Conservation (phyloP, 2,797 vertebrate species). For the Megaceryle alcyon region DNA sequence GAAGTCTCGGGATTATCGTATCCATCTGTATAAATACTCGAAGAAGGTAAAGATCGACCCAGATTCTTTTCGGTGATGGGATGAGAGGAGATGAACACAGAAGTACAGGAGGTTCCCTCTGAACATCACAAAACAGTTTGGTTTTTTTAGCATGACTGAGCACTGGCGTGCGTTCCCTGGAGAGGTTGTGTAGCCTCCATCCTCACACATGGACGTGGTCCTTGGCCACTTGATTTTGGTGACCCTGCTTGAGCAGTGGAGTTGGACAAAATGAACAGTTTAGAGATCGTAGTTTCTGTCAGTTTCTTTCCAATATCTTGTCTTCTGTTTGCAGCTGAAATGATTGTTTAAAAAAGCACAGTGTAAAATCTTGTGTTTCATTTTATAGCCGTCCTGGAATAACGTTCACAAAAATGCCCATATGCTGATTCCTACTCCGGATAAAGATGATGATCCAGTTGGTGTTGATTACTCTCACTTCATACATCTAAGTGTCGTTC, state of each 20-base stretch:
- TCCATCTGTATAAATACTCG: not conserved
- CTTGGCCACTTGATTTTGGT: not conserved
- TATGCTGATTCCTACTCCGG: constrained; percentile 86
- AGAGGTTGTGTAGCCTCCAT: not conserved
- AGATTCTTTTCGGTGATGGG: not conserved
- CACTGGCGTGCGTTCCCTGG: not conserved
- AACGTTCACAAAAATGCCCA: constrained; percentile 78
- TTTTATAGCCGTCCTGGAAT: constrained; percentile 75
- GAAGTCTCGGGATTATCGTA: not conserved
- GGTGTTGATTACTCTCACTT: not conserved
- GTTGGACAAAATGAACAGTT: not conserved
- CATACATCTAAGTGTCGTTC: constrained; percentile 62
- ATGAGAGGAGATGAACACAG: not conserved
- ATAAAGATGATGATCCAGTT: constrained; percentile 80
- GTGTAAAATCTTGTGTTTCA: not conserved
- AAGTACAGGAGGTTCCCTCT: not conserved
- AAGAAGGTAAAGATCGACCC: not conserved
- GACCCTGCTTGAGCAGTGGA: not conserved
- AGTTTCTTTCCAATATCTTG: not conserved
- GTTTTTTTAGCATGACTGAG: not conserved
- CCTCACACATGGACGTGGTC: not conserved
- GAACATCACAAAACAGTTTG: not conserved
- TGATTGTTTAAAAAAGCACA: not conserved
- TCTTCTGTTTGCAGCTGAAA: not conserved
- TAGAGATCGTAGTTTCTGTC: not conserved